These are phyloP conservation scores for Coptodon rendalli DNA, from an alignment of 2,113 vertebrate genomes.

Conservation along the genomic window DNA sequence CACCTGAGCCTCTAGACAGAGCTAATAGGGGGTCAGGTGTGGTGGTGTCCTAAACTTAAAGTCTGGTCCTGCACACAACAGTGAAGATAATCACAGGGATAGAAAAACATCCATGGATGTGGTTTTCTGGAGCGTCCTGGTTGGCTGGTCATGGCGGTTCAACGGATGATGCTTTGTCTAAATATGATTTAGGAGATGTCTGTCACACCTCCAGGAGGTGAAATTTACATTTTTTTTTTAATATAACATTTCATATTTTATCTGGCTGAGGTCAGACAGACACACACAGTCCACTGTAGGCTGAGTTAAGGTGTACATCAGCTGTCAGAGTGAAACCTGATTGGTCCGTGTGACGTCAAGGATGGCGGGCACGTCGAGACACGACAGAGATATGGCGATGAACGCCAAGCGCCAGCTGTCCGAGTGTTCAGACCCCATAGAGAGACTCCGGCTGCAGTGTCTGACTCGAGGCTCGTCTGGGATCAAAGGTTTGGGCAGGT, in stretches of 20 bases:
- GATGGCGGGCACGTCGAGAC: constrained; percentile 88
- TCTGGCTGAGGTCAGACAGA: neutral
- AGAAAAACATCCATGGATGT: neutral
- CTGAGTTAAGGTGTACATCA: neutral
- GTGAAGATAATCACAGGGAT: neutral
- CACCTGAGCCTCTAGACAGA: neutral
- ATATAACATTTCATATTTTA: neutral
- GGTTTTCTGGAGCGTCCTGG: neutral
- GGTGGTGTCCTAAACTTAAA: neutral
- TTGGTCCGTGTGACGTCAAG: neutral
- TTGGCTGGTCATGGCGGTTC: neutral
- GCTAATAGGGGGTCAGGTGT: neutral
- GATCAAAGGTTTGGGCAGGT: constrained; percentile 92
- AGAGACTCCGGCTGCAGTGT: constrained; percentile 83
- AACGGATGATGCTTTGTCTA: accelerated
- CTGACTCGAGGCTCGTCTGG: constrained; percentile 83
- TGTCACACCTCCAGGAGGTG: neutral
- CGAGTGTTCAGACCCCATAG: constrained; percentile 73
- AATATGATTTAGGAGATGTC: neutral
- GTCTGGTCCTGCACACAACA: neutral
- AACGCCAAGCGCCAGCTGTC: constrained; percentile 74
- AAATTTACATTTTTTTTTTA: accelerated
- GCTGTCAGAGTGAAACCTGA: neutral
- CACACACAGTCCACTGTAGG: neutral
- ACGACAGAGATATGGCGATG: constrained; percentile 83